Evolutionary conservation across 2,797 vertebrate genomes (phyloP).

Genomic region (Darevskia nairensis): DNA sequence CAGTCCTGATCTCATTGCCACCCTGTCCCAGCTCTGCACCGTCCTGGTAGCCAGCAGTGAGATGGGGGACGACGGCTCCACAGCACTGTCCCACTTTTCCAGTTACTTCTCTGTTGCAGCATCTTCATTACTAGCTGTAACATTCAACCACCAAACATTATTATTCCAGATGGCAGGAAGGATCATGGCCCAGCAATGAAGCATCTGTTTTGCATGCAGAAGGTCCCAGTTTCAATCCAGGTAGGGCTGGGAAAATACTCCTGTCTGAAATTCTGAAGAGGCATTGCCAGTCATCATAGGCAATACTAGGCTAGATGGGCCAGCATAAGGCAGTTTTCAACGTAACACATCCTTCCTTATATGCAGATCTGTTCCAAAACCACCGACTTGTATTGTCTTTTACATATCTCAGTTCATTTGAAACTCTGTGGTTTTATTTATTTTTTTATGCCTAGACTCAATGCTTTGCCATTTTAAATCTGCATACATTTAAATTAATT

Average conservation of each 20-base stretch:
- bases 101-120: background rate
- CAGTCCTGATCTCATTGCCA: too few relatives aligned
- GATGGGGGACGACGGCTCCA: accelerated
- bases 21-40: too few relatives aligned
- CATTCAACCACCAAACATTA: background rate
- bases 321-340: background rate
- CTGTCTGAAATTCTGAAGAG: too few relatives aligned
- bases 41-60: too few relatives aligned
- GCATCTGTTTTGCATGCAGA: too few relatives aligned
- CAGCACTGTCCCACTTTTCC: too few relatives aligned
- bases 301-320: background rate
- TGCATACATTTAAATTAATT: constrained; percentile 49
- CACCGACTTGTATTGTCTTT: constrained; percentile 1
- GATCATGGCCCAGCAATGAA: too few relatives aligned
- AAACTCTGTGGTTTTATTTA: constrained; percentile 32
- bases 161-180: too few relatives aligned
- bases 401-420: background rate
- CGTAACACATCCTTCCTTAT: background rate
- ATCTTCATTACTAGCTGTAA: background rate
- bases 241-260: too few relatives aligned
- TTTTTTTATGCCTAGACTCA: constrained; percentile 26
- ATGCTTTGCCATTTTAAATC: constrained; percentile 27
- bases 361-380: background rate
- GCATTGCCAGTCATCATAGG: too few relatives aligned
- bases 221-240: too few relatives aligned